phyloP scores from a whole-genome alignment of 2,113 vertebrate genomes.

The Sinocyclocheilus anophthalmus region DNA sequence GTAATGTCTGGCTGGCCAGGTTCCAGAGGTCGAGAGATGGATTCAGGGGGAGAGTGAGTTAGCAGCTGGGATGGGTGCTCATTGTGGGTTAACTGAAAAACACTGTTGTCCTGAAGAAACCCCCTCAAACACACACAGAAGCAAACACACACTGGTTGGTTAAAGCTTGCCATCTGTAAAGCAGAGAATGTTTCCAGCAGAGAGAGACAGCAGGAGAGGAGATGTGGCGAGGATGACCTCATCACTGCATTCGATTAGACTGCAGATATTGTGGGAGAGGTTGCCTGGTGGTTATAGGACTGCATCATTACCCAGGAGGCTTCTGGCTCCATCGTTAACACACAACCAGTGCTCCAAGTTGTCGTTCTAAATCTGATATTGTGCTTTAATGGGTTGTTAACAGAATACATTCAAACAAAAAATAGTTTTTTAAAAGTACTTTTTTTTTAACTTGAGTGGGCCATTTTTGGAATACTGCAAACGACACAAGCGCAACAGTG shows the following conservation, averaged over 20 bases:
- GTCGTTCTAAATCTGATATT: not conserved
- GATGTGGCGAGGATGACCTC: constrained; percentile 37
- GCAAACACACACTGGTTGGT: constrained; percentile 6
- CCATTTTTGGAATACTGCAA: not conserved
- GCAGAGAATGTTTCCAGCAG: constrained; percentile 12
- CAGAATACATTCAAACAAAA: not conserved
- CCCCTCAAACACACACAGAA: constrained; percentile 26
- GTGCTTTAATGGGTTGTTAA: not conserved
- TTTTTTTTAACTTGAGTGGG: not conserved
- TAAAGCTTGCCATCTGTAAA: constrained; percentile 11
- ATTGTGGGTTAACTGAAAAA: constrained; percentile 32
- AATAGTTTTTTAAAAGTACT: too few relatives aligned
- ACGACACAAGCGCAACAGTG: not conserved
- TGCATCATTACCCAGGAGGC: not conserved
- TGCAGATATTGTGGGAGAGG: constrained; percentile 23
- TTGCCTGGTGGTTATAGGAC: constrained; percentile 7
- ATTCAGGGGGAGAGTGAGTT: constrained; percentile 8
- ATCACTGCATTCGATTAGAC: constrained; percentile 29
- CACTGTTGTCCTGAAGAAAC: constrained; percentile 41
- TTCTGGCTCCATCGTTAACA: not conserved
- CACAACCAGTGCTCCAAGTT: not conserved
- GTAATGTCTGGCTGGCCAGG: not conserved
- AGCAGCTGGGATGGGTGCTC: constrained; percentile 5
- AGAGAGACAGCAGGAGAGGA: constrained; percentile 33
- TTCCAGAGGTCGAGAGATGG: constrained; percentile 1